Evolutionary conservation across 64 coral and sea anemone genomes (phyloP).

Genomic region (Stichodactyla mertensii): DNA sequence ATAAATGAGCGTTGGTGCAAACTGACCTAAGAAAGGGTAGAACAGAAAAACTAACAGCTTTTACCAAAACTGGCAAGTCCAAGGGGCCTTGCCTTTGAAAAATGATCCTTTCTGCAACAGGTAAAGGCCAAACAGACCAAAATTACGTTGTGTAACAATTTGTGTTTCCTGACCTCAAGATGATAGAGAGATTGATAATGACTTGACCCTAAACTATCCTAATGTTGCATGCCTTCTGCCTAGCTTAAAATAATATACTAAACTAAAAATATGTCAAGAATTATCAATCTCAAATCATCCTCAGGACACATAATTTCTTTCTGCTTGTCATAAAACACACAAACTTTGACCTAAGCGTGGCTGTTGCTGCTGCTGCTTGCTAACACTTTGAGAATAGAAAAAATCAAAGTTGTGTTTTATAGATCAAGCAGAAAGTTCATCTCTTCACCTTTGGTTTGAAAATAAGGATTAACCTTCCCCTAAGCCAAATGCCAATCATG

Average conservation of each 20-base stretch:
- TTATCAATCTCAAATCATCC: neutral
- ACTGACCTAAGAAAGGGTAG: no score
- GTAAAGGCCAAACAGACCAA: no score
- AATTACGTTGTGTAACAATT: no score
- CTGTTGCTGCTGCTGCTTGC: neutral
- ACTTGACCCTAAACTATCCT: no score
- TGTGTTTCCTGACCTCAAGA: no score
- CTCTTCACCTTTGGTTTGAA: neutral
- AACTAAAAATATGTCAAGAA: neutral
- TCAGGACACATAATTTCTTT: neutral
- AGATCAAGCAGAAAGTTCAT: neutral
- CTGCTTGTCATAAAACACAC: neutral
- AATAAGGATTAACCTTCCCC: neutral
- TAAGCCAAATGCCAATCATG: neutral
- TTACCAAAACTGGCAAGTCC: neutral
- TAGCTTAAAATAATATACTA: neutral
- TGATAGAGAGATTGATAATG: no score
- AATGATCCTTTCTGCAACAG: no score
- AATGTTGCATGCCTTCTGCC: neutral
- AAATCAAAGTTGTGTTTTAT: constrained; percentile 12
- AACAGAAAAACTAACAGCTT: no score
- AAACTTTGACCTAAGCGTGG: neutral
- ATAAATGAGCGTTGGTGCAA: no score
- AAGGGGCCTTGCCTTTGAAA: neutral
- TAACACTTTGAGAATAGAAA: neutral